A percentile compares a stretch with the other conserved stretches of the same genome.
These are phyloP conservation scores for Parazoanthus darwini DNA, from an alignment of 92 coral and sea anemone species.

Conservation along the genomic window DNA sequence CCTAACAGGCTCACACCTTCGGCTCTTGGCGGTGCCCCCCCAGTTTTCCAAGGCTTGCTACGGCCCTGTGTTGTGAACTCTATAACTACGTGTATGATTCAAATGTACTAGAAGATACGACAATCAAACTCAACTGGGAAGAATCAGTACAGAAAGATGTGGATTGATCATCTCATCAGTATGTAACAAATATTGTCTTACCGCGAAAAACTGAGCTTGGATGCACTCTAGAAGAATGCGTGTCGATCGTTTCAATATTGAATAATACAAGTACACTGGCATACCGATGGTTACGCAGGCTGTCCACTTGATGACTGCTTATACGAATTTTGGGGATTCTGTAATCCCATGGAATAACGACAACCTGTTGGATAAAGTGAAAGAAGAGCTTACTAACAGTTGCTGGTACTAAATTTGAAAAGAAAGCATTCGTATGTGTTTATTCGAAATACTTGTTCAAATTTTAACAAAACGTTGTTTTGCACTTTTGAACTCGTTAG, in stretches of 20 bases:
- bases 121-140: too few relatives aligned
- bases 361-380: conserved; percentile 49
- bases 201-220: background rate
- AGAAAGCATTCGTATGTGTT: too few relatives aligned
- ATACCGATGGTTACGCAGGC: conserved; percentile 73
- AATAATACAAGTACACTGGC: background rate
- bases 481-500: too few relatives aligned
- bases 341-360: conserved; percentile 88
- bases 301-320: conserved; percentile 69
- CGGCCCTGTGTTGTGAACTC: too few relatives aligned
- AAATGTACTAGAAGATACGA: too few relatives aligned
- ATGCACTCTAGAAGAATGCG: background rate
- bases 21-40: too few relatives aligned
- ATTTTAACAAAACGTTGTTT: too few relatives aligned
- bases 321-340: conserved; percentile 85
- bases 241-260: background rate
- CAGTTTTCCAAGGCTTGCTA: too few relatives aligned
- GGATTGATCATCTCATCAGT: background rate
- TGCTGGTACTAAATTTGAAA: background rate
- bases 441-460: too few relatives aligned
- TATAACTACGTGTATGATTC: too few relatives aligned
- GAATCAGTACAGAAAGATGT: background rate
- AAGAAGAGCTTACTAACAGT: background rate
- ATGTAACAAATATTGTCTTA: too few relatives aligned
- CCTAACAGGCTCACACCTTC: too few relatives aligned